Percentiles rank a stretch among this genome's conserved stretches.
phyloP scores from a whole-genome alignment of 2,797 vertebrate genomes.

The Acipenser transmontanus region DNA sequence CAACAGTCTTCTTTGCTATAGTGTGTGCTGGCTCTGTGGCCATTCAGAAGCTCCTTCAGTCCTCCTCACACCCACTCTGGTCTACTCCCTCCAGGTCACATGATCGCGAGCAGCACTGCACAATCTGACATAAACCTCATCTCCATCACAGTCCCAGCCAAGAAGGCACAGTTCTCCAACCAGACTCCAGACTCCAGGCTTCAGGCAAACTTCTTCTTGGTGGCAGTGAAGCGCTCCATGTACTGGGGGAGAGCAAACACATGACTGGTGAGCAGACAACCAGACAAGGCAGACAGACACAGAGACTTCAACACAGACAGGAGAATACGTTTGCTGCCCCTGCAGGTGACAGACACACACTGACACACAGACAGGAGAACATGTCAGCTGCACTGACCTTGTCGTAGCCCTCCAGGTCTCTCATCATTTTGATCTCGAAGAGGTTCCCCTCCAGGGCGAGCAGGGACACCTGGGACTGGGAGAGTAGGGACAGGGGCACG shows the following conservation, averaged over 20 bases:
- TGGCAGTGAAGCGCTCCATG: constrained; percentile 95
- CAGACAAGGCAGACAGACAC: background rate
- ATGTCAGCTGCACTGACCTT: constrained; percentile 60
- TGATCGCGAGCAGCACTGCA: too few relatives aligned
- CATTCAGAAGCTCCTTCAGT: too few relatives aligned
- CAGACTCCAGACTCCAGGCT: constrained; percentile 9
- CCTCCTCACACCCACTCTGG: too few relatives aligned
- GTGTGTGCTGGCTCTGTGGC: too few relatives aligned
- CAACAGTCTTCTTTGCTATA: too few relatives aligned
- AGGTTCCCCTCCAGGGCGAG: constrained; percentile 93
- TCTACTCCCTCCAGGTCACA: too few relatives aligned
- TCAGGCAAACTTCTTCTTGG: constrained; percentile 94
- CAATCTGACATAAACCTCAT: background rate
- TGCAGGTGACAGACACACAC: background rate
- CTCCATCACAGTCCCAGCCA: background rate
- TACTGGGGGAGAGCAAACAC: constrained; percentile 61
- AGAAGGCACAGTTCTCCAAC: background rate
- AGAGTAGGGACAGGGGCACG: constrained; percentile 80
- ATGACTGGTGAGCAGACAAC: constrained; percentile 1
- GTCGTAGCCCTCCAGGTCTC: constrained; percentile 88
- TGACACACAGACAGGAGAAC: background rate
- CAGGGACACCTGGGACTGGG: constrained; percentile 81
- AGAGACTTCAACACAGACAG: background rate
- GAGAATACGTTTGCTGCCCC: background rate
- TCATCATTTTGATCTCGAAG: constrained; percentile 85